Evolutionary conservation across 2,888 invertebrate species (phyloP).

Genomic region (Leucophenga maculata): DNA sequence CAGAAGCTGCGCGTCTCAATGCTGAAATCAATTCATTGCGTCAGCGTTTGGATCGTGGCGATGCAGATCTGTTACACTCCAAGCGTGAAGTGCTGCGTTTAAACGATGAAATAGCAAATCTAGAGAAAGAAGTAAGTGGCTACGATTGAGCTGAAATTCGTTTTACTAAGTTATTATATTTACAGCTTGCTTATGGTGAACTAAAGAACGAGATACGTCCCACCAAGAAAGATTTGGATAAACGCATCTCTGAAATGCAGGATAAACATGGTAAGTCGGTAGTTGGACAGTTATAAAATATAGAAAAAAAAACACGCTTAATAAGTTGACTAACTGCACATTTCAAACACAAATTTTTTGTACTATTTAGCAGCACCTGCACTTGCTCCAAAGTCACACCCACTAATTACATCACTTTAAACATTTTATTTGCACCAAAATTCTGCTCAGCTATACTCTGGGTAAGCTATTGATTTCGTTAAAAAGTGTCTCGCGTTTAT

Average conservation of each 20-base stretch:
- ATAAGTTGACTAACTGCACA: not conserved
- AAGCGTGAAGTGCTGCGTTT: conserved; percentile 85
- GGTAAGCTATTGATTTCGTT: conserved; percentile 74
- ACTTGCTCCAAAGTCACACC: not conserved
- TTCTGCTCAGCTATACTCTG: conserved; percentile 50
- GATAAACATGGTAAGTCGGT: conserved; percentile 86
- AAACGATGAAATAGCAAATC: conserved; percentile 82
- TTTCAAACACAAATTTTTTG: not conserved
- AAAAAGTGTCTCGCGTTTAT: conserved; percentile 52
- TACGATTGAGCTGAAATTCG: too few species aligned
- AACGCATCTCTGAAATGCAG: conserved; percentile 85
- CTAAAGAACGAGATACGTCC: conserved; percentile 76
- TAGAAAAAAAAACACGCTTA: not conserved
- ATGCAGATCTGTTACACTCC: conserved; percentile 85
- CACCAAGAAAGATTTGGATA: conserved; percentile 80
- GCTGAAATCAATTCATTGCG: conserved; percentile 83
- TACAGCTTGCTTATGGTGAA: conserved; percentile 77
- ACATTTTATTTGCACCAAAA: not conserved
- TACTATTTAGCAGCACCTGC: not conserved
- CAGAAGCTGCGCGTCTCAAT: conserved; percentile 82
- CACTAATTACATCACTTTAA: too few species aligned
- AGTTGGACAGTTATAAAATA: not conserved
- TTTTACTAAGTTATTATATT: conserved; percentile 2
- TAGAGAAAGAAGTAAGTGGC: conserved; percentile 83
- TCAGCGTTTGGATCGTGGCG: conserved; percentile 82